These are phyloP conservation scores for Chaetogeoica ovagalla DNA, from an alignment of 2,888 invertebrate species.

Conservation along the genomic window DNA sequence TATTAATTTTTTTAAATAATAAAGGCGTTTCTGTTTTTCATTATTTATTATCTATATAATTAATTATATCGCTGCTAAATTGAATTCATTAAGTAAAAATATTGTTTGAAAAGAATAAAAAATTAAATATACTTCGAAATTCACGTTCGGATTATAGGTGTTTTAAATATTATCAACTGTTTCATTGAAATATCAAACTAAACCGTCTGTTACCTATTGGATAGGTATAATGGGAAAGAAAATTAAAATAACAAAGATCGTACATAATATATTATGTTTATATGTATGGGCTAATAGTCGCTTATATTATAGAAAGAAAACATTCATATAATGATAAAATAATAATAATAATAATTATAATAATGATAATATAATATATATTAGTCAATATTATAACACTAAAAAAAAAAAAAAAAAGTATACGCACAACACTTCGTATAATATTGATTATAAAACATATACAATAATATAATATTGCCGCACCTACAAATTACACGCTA, in stretches of 20 bases:
- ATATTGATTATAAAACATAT: conserved; percentile 5
- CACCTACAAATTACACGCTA: conserved; percentile 35
- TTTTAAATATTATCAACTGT: no score
- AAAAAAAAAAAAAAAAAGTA: conserved; percentile 2
- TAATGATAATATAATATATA: conserved; percentile 33
- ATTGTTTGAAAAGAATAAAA: no score
- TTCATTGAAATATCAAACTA: no score
- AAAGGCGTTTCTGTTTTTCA: no score
- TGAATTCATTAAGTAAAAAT: no score
- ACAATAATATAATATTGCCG: conserved; percentile 33
- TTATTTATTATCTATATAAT: no score
- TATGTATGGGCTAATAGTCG: conserved; percentile 27
- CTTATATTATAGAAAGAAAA: conserved; percentile 8
- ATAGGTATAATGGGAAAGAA: no score
- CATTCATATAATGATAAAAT: conserved; percentile 30
- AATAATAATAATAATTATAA: conserved; percentile 44
- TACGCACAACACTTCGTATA: not conserved
- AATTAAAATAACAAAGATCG: not conserved
- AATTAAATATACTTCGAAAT: no score
- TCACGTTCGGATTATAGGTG: no score
- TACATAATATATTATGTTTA: not conserved
- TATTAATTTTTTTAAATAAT: no score
- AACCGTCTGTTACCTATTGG: no score
- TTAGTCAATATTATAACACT: conserved; percentile 32
- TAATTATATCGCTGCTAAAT: no score